Base-by-base conservation (phyloP, 2,113 vertebrate species). In the Herpetotheres cachinnans region DNA sequence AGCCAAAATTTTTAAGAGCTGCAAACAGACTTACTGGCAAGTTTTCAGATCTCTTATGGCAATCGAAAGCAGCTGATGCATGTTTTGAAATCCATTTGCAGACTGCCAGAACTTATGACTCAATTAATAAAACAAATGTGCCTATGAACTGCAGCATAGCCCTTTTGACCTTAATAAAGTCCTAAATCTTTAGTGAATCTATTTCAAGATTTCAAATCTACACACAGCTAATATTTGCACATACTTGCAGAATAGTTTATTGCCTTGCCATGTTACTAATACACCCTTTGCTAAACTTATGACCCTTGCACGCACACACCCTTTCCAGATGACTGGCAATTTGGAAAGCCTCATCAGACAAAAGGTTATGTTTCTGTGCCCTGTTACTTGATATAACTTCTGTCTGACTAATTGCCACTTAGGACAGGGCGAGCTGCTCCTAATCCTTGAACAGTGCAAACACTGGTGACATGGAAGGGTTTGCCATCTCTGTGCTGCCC, bases 11-110 rank as follows among this genome's bases (percentile, higher is more conserved):
- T 98, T 98, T 97, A 98, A 97, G 97, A 98, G 94, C 97, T 98
- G 97, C 95, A 98, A 98, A 97, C 98, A 97, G 97, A 97, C 94
- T 97, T 95, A 73, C 80, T 97, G 96, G 97, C 97, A 98, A 78
- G 55, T 97, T 98, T 98, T 98, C 95, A 97, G 93, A 93, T 98
- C 93, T 97, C 81, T 94, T 89, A 54, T 88, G 97, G 97, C 98
- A 98, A 98, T 98, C 56, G 11, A 98, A 98, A 98, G 97, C 97
- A 98, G 97, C 97, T 98, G 98, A 98, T 98, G 93, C 89, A 70
- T 95, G 94, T 97, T 98, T 98, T 92, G 81, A 92, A 96, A 98
- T 59, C 47, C 97, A 19, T 90, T 96, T 96, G 96, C 90, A 96
- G 94, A 69, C 69, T 95, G 95, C 96, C 95, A 97, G 96, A 97